These are phyloP conservation scores for Scaptodrosophila latifasciaeformis DNA, from an alignment of 2,888 invertebrate species.

Conservation along the genomic window DNA sequence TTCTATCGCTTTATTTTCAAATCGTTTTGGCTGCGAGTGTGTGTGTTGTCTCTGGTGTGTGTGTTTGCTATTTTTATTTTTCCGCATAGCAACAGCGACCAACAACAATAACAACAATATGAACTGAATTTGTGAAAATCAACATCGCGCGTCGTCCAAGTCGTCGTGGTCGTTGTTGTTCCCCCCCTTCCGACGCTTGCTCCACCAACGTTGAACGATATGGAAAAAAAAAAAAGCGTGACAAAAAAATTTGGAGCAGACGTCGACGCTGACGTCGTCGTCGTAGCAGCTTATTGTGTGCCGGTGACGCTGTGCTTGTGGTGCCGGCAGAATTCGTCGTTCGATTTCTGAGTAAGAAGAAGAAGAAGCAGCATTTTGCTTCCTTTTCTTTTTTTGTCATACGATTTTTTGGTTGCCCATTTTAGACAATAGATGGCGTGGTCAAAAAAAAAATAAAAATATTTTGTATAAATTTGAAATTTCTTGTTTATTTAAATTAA, in stretches of 20 bases:
- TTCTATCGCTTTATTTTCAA: not conserved
- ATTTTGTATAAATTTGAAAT: no score
- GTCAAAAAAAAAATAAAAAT: no score
- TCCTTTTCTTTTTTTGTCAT: no score
- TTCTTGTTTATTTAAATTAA: no score
- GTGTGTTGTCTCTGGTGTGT: not conserved
- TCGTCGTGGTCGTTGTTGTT: no score
- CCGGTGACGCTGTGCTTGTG: not conserved
- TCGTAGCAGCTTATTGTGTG: not conserved
- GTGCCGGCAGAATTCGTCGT: not conserved
- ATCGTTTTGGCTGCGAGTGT: not conserved
- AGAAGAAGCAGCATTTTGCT: no score
- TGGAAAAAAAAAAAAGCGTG: not conserved
- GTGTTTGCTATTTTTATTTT: conserved; percentile 12
- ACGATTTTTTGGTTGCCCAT: no score
- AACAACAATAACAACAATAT: not conserved
- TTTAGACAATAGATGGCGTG: no score
- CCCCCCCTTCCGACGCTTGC: no score
- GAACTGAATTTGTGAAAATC: not conserved
- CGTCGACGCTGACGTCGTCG: not conserved
- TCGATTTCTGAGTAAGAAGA: not conserved
- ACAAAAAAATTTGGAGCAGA: not conserved
- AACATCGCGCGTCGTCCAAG: no score
- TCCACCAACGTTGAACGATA: not conserved
- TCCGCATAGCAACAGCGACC: conserved; percentile 47